These are phyloP conservation scores for Python bivittatus DNA, from an alignment of 2,113 vertebrate species.

Conservation along the genomic window DNA sequence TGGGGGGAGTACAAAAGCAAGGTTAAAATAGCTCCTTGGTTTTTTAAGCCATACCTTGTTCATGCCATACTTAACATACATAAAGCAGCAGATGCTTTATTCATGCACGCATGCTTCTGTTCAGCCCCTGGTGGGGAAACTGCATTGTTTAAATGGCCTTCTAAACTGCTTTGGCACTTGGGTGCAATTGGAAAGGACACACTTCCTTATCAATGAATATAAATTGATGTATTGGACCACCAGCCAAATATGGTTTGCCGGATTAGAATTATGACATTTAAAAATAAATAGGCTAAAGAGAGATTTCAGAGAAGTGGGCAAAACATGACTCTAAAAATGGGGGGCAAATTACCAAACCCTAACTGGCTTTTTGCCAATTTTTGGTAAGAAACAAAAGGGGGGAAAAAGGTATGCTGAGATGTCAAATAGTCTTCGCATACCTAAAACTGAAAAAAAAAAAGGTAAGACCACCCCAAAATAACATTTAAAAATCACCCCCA, in stretches of 20 bases:
- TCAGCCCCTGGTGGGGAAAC: conserved; percentile 19
- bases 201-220: neutral
- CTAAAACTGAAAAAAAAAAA: neutral
- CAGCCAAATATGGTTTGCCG: neutral
- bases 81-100: conserved; percentile 33
- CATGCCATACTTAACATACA: conserved; percentile 19
- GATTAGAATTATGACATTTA: neutral
- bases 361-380: neutral
- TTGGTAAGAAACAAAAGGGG: too few species aligned
- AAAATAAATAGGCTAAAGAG: neutral
- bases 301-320: neutral
- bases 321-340: neutral
- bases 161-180: conserved; percentile 32
- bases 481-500: neutral
- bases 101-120: conserved; percentile 44
- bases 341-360: neutral
- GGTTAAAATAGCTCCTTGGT: neutral
- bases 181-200: neutral
- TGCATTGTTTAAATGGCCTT: conserved; percentile 33
- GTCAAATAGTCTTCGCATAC: neutral
- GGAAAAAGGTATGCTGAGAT: too few species aligned
- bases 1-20: neutral
- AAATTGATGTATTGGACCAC: neutral
- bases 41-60: neutral
- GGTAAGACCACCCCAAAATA: neutral